Evolutionary conservation across 2,888 invertebrate genomes (phyloP), one percentile per base, ranked within the genome.

Genomic region (Gastrophysa polygoni): DNA sequence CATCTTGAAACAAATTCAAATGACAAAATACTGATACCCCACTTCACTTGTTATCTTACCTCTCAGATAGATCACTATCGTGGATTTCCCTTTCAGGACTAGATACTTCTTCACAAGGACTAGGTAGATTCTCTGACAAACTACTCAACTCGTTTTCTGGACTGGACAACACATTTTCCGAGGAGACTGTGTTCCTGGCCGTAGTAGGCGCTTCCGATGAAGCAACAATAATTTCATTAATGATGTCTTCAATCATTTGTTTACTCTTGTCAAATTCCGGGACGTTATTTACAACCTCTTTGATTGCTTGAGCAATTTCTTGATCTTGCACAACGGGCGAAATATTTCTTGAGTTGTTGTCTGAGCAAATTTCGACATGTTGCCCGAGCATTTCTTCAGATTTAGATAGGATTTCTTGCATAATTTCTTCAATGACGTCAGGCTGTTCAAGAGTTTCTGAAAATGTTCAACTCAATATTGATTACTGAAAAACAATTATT

Each of bases 21-120:
- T n/a, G n/a, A n/a, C n/a, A n/a, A n/a, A n/a, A n/a, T n/a, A n/a
- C n/a, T n/a, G n/a, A n/a, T n/a, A n/a, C n/a, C n/a, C n/a, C n/a
- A n/a, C n/a, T n/a, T n/a, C n/a, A n/a, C n/a, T n/a, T 18, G 43
- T 18, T 18, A 10, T 46, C 14, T 29, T 59, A 69, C 61, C 88
- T 83, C 74, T 90, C 90, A 50, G 89, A 89, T 66, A 86, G 85
- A 77, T 90, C 89, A 68, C 89, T 89, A 52, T 89, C 84, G 64
- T 86, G 84, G 38, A 87, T 83, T 78, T 89, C 89, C 68, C 85
- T 83, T 73, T 88, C 85, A 2, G 80, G 81, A 67, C 79, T 80
- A 1, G 77, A 84, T 17, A 83, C 75, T 73, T 63, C 65, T 46
- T 65, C 62, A n/a, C 34, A 28, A 20, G 63, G 61, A 59, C 63